Base-by-base conservation (phyloP, 2,797 vertebrate genomes). In the Cyprinella venusta region DNA sequence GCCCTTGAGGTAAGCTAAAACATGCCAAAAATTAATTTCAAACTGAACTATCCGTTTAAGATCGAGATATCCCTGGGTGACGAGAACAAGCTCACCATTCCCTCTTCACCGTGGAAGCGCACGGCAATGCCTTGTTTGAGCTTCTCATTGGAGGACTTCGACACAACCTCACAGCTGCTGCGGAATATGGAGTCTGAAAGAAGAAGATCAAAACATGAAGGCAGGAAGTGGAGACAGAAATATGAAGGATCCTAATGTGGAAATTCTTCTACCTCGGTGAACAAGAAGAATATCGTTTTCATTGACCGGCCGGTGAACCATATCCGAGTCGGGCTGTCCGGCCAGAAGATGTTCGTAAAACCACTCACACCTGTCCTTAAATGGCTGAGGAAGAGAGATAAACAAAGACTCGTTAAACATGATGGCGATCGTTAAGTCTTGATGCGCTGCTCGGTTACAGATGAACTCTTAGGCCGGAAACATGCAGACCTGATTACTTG, bases 151-250 rank as follows among this genome's bases (percentile, higher is more conserved):
- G 96, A 98, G 89, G 97, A 97, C 93, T 98, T 99, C 87, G 97
- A 98, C 10, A 99, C 98, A 92, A 99, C 97, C 93, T 99, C 97
- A 92, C 98, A 99, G 94, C 98, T 99, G 90, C 98, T 99, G 92
- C 97, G 96, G 92, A 99, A 99, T 94, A 99, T 96, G 84, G 97
- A 97, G 86, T 99, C 98, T 99, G 92, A 91, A 92, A 86, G 91
- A 19, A 85, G 8, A 67, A 0, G 52, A 79, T 12, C 16, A 78
- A 68, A 52, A 38, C 7, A 75, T 21, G 18, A 48, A 45, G 26
- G n/a, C 45, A 76, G 30, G 61, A 69, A 42, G 45, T 24, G 38
- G n/a, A 71, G 33, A 42, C 36, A 16, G 30, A 64, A 65, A 81
- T 19, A 33, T 64, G 24, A 45, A 80, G 54, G 3, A 75, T 16